Percentiles rank a stretch among this genome's conserved stretches.
Evolutionary conservation across 2,888 invertebrate species (phyloP).

Genomic region (Strigamia maritima): DNA sequence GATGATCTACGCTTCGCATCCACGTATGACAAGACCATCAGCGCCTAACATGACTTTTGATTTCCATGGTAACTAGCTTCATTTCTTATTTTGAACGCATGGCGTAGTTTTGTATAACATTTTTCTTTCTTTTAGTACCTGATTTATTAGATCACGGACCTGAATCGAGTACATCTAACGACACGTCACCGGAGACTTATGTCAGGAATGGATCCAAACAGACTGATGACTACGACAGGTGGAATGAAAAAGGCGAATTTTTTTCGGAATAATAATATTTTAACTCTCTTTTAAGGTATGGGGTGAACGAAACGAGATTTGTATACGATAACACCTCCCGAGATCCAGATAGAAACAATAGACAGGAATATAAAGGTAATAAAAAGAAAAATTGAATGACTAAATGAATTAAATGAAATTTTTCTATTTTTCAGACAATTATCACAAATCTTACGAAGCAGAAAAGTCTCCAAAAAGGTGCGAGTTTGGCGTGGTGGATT

Average conservation of each 20-base stretch:
- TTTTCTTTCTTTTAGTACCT: conserved; percentile 37
- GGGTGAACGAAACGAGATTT: neutral
- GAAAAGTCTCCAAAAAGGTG: neutral
- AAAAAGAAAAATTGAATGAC: neutral
- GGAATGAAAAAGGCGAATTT: too few species aligned
- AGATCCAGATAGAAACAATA: neutral
- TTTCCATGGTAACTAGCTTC: neutral
- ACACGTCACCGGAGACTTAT: conserved; percentile 39
- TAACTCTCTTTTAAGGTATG: neutral
- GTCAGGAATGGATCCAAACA: neutral
- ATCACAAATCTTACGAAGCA: neutral
- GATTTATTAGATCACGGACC: conserved; percentile 42
- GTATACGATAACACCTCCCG: neutral
- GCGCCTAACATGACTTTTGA: conserved; percentile 31
- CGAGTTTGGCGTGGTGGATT: too few species aligned
- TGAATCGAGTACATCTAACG: conserved; percentile 42
- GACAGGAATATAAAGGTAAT: conserved; percentile 10
- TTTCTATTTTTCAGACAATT: neutral
- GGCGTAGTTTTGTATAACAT: neutral
- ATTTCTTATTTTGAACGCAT: neutral
- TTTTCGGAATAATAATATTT: neutral
- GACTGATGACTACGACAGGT: conserved; percentile 9
- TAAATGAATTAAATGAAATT: neutral
- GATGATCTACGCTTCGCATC: conserved; percentile 31
- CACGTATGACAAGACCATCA: conserved; percentile 19